A percentile compares a stretch with the other conserved stretches of the same genome.
These are phyloP conservation scores for Dynastes grantii DNA, from an alignment of 2,888 invertebrate species.

Conservation along the genomic window DNA sequence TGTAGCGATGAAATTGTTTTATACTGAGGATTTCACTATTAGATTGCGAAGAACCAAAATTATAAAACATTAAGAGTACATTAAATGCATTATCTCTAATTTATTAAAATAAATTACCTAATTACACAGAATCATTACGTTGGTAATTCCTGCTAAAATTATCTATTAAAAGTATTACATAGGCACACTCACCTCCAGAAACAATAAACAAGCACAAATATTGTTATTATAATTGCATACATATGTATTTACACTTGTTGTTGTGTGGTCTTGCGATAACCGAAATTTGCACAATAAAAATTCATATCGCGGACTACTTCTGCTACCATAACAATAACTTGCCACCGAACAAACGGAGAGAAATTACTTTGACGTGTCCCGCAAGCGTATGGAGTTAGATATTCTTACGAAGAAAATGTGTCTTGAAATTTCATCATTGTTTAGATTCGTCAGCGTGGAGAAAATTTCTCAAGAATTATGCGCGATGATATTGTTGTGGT, in stretches of 20 bases:
- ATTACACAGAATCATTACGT: not conserved
- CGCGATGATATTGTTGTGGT: not conserved
- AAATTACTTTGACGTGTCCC: not conserved
- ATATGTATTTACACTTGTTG: not conserved
- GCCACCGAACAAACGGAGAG: not conserved
- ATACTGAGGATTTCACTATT: too few relatives aligned
- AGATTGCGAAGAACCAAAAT: too few relatives aligned
- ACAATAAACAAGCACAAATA: not conserved
- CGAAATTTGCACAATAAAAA: not conserved
- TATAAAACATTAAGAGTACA: too few relatives aligned
- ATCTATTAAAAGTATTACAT: too few relatives aligned
- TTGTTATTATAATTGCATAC: too few relatives aligned
- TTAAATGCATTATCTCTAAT: not conserved
- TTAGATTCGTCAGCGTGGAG: not conserved
- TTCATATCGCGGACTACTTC: constrained; percentile 2
- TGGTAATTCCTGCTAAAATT: too few relatives aligned
- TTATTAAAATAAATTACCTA: not conserved
- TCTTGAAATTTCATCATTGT: not conserved
- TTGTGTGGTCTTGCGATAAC: constrained; percentile 8
- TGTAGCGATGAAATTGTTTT: too few relatives aligned
- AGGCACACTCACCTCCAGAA: too few relatives aligned
- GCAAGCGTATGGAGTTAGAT: not conserved
- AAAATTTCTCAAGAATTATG: constrained; percentile 8
- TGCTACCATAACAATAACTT: not conserved
- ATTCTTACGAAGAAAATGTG: not conserved